Evolutionary conservation across 2,113 vertebrate species (phyloP), one percentile per base, ranked within the genome.

Genomic region (Polypterus bichir): DNA sequence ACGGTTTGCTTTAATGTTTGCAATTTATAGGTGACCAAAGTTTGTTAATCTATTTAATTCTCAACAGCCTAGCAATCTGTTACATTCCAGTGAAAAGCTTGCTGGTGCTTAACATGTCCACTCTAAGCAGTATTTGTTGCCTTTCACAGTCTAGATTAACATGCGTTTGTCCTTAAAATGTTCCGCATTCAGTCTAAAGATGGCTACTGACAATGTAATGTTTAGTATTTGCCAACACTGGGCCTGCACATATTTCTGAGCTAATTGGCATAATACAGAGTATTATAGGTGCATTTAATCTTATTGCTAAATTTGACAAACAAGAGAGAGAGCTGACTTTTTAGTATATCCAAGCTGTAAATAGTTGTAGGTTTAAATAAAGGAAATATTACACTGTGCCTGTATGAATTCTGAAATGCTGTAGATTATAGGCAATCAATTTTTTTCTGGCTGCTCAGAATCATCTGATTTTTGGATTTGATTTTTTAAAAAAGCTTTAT

Each of bases 221-320:
- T 27, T 27, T 27, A 27, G 27, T 27, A 27, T 27, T 27, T 27
- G 27, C 27, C 79, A 73, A 76, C 59, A 72, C 68, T 72, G 73
- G 73, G 63, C 71, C 75, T 65, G 76, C 62, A 66, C 83, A 78
- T 65, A 74, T 73, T 69, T 71, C 77, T 86, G 71, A 80, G 79
- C 82, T 83, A 82, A 62, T 57, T 27, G 49, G 76, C 82, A 82
- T 83, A 84, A 83, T 88, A 86, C 86, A 88, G 83, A 77, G 74
- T 80, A 72, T 79, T 77, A 54, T 66, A 55, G 55, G 44, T 54
- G 51, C 65, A 48, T 61, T 9, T 62, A 61, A 57, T 54, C 59
- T 51, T 51, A 61, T 46, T 54, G 47, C n/a, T 49, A 9, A 11
- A 55, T 55, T 27, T 57, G 6, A 58, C 56, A 47, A 53, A 65